Evolutionary conservation across 1,140 invertebrate species (phyloP).

Genomic region (Wasmannia auropunctata): DNA sequence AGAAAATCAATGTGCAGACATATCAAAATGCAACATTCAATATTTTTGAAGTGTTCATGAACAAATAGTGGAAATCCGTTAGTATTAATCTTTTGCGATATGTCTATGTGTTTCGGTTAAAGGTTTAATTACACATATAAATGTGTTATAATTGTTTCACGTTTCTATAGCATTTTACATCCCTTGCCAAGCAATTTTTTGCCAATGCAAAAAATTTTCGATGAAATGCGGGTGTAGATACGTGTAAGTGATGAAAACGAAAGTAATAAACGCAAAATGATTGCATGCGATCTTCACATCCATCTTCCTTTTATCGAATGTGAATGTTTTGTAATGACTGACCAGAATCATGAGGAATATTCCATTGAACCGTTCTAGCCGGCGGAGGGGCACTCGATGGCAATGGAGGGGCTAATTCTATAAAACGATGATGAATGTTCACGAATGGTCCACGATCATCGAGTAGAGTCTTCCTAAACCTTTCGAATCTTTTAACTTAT

Average conservation of each 20-base stretch:
- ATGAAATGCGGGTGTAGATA: background rate
- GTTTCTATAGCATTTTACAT: constrained; percentile 8
- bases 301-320: constrained; percentile 16
- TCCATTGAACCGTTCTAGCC: constrained; percentile 81
- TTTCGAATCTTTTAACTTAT: constrained; percentile 13
- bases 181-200: constrained; percentile 26
- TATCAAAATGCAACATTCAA: constrained; percentile 14
- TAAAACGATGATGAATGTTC: constrained; percentile 73
- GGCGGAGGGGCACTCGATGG: constrained; percentile 83
- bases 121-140: background rate
- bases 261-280: constrained; percentile 18
- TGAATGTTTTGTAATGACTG: constrained; percentile 72
- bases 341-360: constrained; percentile 81
- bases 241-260: background rate
- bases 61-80: background rate
- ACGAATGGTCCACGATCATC: constrained; percentile 36
- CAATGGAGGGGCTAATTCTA: constrained; percentile 84
- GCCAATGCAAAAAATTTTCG: constrained; percentile 1
- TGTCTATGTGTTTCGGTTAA: background rate
- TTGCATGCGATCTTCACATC: constrained; percentile 33
- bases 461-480: constrained; percentile 40
- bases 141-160: background rate
- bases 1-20: constrained; percentile 9
- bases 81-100: constrained; percentile 8
- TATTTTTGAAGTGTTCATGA: background rate